These are phyloP conservation scores for Sialis fuliginosa DNA, from an alignment of 2,888 invertebrate genomes.

Conservation along the genomic window DNA sequence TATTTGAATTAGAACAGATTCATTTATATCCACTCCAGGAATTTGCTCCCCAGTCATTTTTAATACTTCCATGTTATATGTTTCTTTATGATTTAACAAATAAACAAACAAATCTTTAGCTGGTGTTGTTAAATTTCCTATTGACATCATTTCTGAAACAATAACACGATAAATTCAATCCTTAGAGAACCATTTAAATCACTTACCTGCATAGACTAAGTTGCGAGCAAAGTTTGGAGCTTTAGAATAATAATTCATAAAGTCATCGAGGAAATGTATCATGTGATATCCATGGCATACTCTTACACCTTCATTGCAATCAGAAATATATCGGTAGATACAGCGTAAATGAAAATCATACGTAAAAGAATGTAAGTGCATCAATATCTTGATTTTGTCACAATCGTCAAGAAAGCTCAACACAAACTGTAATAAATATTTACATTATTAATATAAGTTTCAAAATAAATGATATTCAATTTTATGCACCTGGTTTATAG, in stretches of 20 bases:
- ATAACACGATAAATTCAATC: not conserved
- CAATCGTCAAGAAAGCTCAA: slow-evolving; percentile 45
- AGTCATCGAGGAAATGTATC: slow-evolving; percentile 55
- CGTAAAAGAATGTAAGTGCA: slow-evolving; percentile 61
- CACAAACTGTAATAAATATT: slow-evolving; percentile 29
- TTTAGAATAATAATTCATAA: slow-evolving; percentile 57
- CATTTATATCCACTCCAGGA: slow-evolving; percentile 23
- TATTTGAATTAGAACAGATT: slow-evolving; percentile 44
- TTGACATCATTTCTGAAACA: slow-evolving; percentile 32
- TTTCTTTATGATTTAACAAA: slow-evolving; percentile 44
- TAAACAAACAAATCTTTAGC: slow-evolving; percentile 50
- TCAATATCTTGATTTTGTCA: slow-evolving; percentile 48
- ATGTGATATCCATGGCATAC: slow-evolving; percentile 44
- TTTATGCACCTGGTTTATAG: slow-evolving; percentile 31
- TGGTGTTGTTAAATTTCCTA: slow-evolving; percentile 40
- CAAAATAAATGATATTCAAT: not conserved
- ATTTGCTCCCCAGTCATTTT: slow-evolving; percentile 32
- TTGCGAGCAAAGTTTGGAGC: slow-evolving; percentile 61
- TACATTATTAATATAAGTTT: slow-evolving; percentile 5
- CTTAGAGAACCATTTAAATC: not conserved
- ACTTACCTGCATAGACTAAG: slow-evolving; percentile 45
- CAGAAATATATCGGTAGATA: slow-evolving; percentile 44
- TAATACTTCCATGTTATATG: slow-evolving; percentile 47
- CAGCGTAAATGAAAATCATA: slow-evolving; percentile 58
- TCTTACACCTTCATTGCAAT: slow-evolving; percentile 29